These are phyloP conservation scores for Stegostoma tigrinum DNA, from an alignment of 2,113 vertebrate genomes.

Conservation along the genomic window DNA sequence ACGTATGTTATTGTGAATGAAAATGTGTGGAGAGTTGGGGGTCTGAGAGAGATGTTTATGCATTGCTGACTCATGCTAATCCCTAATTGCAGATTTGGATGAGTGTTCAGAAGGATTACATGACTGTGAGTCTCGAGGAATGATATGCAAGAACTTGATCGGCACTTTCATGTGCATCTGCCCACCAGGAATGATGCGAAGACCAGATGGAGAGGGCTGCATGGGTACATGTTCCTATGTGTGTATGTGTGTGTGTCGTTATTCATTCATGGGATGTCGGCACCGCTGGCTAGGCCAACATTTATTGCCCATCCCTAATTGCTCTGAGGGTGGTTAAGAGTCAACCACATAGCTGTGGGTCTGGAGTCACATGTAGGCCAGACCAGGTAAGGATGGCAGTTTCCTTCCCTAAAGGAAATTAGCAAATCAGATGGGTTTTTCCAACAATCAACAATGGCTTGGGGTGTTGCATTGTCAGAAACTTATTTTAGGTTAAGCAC, in stretches of 20 bases:
- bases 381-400: too few species aligned
- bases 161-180: constrained; percentile 88
- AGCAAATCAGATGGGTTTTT: too few species aligned
- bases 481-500: neutral
- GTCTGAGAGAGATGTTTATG: neutral
- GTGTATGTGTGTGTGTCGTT: neutral
- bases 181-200: constrained; percentile 71
- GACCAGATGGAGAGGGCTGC: constrained; percentile 76
- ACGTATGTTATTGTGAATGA: neutral
- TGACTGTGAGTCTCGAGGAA: constrained; percentile 75
- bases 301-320: too few species aligned
- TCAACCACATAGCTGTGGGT: too few species aligned
- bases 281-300: too few species aligned
- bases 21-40: neutral
- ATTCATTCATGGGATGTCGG: too few species aligned
- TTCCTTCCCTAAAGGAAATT: too few species aligned
- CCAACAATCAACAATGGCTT: too few species aligned
- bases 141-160: constrained; percentile 89
- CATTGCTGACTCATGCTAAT: neutral
- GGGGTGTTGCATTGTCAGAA: neutral
- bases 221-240: constrained; percentile 68
- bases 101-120: constrained; percentile 76
- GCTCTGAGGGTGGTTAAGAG: too few species aligned
- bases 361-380: too few species aligned
- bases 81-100: constrained; percentile 67